These are phyloP conservation scores for Brachypterus glaber DNA, from an alignment of 2,888 invertebrate species.

Conservation along the genomic window DNA sequence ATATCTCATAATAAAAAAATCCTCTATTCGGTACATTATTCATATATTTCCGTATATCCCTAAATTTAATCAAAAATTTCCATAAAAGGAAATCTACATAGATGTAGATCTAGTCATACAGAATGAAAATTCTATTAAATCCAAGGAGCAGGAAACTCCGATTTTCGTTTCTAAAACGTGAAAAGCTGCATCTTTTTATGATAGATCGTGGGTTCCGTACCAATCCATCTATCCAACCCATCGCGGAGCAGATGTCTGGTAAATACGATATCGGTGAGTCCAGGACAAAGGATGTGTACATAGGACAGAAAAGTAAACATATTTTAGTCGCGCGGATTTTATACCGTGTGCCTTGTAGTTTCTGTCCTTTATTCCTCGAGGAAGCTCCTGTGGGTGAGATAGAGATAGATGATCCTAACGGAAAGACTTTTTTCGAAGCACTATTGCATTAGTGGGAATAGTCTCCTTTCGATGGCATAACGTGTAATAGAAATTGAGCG, in stretches of 20 bases:
- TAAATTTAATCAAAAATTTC: no score
- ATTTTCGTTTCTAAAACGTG: no score
- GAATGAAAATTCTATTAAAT: background rate
- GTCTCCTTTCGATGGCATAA: constrained; percentile 27
- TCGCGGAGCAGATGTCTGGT: constrained; percentile 37
- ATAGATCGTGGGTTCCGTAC: no score
- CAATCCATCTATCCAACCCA: constrained; percentile 9
- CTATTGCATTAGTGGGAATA: constrained; percentile 28
- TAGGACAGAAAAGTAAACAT: constrained; percentile 42
- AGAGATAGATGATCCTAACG: constrained; percentile 8
- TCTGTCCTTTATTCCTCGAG: constrained; percentile 8
- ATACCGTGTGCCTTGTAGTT: constrained; percentile 20
- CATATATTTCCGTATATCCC: no score
- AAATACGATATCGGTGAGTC: constrained; percentile 40
- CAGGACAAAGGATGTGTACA: constrained; percentile 43
- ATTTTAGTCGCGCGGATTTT: constrained; percentile 35
- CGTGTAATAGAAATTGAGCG: constrained; percentile 27
- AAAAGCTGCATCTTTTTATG: no score
- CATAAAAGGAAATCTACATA: no score
- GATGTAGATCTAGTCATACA: background rate
- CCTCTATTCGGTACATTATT: no score
- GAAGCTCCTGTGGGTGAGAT: constrained; percentile 6
- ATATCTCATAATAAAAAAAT: no score
- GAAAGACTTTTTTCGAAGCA: constrained; percentile 15
- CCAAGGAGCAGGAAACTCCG: background rate